Percentiles rank a stretch among this genome's conserved stretches.
phyloP scores from a whole-genome alignment of 2,797 vertebrate genomes.

The Amblyraja radiata region DNA sequence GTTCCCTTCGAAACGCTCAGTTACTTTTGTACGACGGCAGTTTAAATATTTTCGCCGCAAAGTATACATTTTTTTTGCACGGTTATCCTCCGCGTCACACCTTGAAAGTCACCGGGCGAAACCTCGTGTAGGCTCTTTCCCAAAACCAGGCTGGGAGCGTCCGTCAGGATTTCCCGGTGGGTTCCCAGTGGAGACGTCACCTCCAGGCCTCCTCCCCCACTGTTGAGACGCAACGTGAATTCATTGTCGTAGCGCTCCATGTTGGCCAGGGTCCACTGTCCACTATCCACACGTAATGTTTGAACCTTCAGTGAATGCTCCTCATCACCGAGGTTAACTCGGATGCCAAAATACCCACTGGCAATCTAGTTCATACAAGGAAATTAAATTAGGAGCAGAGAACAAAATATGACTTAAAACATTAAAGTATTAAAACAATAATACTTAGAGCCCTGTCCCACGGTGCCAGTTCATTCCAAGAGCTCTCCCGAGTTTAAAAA shows the following conservation, averaged over 20 bases:
- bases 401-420: neutral
- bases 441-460: too few species aligned
- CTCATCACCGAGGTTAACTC: slow-evolving; percentile 64
- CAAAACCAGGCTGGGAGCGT: slow-evolving; percentile 61
- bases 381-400: neutral
- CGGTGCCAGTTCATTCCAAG: too few species aligned
- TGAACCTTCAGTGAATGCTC: slow-evolving; percentile 57
- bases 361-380: slow-evolving; percentile 55
- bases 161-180: slow-evolving; percentile 58
- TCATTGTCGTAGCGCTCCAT: slow-evolving; percentile 69
- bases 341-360: slow-evolving; percentile 64
- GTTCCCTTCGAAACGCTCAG: too few species aligned
- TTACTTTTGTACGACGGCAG: too few species aligned
- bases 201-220: slow-evolving; percentile 71
- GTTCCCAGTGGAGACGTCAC: slow-evolving; percentile 58
- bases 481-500: too few species aligned
- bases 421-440: neutral
- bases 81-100: slow-evolving; percentile 46
- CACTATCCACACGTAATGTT: slow-evolving; percentile 63
- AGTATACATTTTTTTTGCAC: too few species aligned
- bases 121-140: slow-evolving; percentile 54
- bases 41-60: neutral
- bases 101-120: slow-evolving; percentile 65
- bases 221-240: slow-evolving; percentile 69
- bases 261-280: slow-evolving; percentile 71